Evolutionary conservation across 1,140 invertebrate genomes (phyloP).

Genomic region (Himalopsyche phryganea): DNA sequence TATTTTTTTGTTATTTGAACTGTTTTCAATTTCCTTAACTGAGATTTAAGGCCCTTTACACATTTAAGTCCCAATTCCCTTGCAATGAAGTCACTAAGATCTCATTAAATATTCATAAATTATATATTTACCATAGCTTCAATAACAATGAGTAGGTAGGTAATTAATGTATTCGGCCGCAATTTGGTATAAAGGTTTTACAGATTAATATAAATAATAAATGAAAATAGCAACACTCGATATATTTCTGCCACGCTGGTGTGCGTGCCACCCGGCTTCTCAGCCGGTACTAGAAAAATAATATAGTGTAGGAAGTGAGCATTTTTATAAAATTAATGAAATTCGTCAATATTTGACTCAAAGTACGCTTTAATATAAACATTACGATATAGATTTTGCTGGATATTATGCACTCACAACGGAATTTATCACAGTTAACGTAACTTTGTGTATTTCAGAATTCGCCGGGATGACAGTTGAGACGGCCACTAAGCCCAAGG

Average conservation of each 20-base stretch:
- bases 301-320: conserved; percentile 9
- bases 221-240: not conserved
- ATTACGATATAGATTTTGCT: not conserved
- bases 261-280: conserved; percentile 20
- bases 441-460: conserved; percentile 15
- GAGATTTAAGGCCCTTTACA: too few species aligned
- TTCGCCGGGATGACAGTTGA: conserved; percentile 20
- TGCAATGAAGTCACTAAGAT: too few species aligned
- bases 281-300: conserved; percentile 11
- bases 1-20: too few species aligned
- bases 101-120: too few species aligned
- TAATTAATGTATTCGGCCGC: too few species aligned
- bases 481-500: conserved; percentile 7
- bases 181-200: too few species aligned
- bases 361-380: not conserved
- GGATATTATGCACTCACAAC: not conserved
- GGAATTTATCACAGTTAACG: not conserved
- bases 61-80: too few species aligned
- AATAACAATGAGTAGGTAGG: too few species aligned
- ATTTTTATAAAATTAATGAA: not conserved
- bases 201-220: too few species aligned
- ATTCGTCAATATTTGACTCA: not conserved
- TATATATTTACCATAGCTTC: too few species aligned
- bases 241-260: conserved; percentile 21
- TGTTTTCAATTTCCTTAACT: too few species aligned